phyloP scores from a whole-genome alignment of 2,113 vertebrate genomes.

The Mesitornis unicolor region DNA sequence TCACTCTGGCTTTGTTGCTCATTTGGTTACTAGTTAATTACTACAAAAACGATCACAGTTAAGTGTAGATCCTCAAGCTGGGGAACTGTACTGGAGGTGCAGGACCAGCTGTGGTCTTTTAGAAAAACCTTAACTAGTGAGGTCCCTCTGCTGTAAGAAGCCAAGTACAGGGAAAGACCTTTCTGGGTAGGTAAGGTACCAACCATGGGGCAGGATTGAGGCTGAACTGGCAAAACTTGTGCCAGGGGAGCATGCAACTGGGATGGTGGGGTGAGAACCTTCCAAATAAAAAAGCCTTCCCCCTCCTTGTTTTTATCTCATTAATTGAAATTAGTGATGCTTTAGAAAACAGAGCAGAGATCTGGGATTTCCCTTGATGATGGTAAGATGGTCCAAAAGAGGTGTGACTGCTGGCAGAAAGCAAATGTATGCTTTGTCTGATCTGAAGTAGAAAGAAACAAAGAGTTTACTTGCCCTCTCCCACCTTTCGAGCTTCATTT shows the following conservation, averaged over 20 bases:
- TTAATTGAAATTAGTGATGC: not conserved
- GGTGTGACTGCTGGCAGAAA: not conserved
- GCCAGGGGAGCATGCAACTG: not conserved
- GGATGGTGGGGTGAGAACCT: not conserved
- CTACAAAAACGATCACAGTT: not conserved
- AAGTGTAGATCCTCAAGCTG: not conserved
- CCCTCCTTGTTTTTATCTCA: not conserved
- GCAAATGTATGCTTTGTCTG: not conserved
- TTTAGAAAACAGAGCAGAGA: not conserved
- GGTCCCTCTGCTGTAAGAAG: not conserved
- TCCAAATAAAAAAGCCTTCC: not conserved
- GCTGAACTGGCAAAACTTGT: not conserved
- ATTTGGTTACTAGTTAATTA: not conserved
- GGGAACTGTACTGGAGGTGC: not conserved
- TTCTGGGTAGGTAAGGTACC: not conserved
- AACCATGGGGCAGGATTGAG: not conserved
- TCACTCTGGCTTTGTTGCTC: not conserved
- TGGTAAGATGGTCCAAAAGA: not conserved
- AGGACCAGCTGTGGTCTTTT: not conserved
- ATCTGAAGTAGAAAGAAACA: not conserved
- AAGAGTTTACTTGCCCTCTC: not conserved
- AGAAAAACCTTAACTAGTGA: not conserved
- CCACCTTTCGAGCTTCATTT: not conserved
- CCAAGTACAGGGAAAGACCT: not conserved
- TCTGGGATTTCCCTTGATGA: not conserved